Percentiles rank a stretch among this genome's conserved stretches.
Conservation (phyloP, 1,140 invertebrate genomes). For the Anthonomus grandis region DNA sequence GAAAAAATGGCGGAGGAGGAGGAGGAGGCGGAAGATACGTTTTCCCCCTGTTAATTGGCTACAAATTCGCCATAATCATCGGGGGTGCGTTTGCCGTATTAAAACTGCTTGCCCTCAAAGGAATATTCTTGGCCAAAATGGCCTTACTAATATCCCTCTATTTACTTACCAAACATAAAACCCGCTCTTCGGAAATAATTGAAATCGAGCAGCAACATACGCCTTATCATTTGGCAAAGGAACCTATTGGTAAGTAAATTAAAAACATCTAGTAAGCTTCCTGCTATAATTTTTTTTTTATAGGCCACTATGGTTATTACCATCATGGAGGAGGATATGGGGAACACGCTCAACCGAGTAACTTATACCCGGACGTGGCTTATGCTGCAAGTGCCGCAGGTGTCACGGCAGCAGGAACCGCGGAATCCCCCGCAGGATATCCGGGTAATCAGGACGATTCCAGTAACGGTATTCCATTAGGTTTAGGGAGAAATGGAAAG, state of each 20-base stretch:
- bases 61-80: constrained; percentile 58
- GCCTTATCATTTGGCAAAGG: constrained; percentile 3
- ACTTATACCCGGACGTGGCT: constrained; percentile 14
- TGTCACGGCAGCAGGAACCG: background rate
- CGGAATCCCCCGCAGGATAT: no score
- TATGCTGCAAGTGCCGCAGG: constrained; percentile 18
- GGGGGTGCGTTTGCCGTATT: constrained; percentile 57
- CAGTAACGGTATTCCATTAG: no score
- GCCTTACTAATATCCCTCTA: constrained; percentile 57
- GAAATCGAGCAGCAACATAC: constrained; percentile 30
- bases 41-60: constrained; percentile 59
- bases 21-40: constrained; percentile 5
- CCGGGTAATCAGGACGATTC: no score
- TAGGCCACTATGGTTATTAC: no score
- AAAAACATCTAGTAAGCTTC: no score
- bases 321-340: constrained; percentile 7
- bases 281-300: no score
- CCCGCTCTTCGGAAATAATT: constrained; percentile 11
- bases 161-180: constrained; percentile 45
- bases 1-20: no score
- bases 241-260: constrained; percentile 16
- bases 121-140: constrained; percentile 59
- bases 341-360: constrained; percentile 3
- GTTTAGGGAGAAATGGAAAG: no score
- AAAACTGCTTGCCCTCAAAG: constrained; percentile 58